These are phyloP conservation scores for Mycteria americana DNA, from an alignment of 2,797 vertebrate genomes.

Conservation along the genomic window DNA sequence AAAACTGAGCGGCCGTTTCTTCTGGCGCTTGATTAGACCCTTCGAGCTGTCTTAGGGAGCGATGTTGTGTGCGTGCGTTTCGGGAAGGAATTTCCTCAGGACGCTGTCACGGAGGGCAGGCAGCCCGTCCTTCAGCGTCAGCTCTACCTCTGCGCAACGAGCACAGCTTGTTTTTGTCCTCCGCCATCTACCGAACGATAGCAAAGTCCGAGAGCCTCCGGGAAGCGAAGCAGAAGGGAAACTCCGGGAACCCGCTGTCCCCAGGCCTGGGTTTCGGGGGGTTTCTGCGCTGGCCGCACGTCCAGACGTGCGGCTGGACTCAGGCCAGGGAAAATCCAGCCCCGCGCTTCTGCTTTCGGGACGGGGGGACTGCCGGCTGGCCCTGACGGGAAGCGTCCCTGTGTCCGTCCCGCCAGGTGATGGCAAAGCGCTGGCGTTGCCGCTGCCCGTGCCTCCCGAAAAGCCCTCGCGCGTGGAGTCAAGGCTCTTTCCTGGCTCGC, in stretches of 20 bases:
- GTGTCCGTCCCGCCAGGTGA: background rate
- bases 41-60: background rate
- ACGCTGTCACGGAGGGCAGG: background rate
- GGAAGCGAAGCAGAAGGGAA: background rate
- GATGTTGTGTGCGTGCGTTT: background rate
- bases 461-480: background rate
- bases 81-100: background rate
- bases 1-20: background rate
- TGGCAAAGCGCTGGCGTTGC: too few relatives aligned
- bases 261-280: too few relatives aligned
- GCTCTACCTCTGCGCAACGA: too few relatives aligned
- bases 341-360: background rate
- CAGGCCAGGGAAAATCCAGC: background rate
- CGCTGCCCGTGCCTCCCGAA: too few relatives aligned
- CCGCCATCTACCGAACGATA: fast-evolving
- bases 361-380: too few relatives aligned
- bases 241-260: fast-evolving
- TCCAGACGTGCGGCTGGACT: background rate
- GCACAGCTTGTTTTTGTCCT: fast-evolving
- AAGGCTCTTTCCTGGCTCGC: background rate
- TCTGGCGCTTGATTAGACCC: too few relatives aligned
- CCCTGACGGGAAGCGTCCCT: too few relatives aligned
- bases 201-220: background rate
- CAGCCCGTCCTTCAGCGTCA: too few relatives aligned
- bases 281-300: background rate